Evolutionary conservation across 2,113 vertebrate genomes (phyloP), one percentile per base, ranked within the genome.

Genomic region (Odontophorus gujanensis): DNA sequence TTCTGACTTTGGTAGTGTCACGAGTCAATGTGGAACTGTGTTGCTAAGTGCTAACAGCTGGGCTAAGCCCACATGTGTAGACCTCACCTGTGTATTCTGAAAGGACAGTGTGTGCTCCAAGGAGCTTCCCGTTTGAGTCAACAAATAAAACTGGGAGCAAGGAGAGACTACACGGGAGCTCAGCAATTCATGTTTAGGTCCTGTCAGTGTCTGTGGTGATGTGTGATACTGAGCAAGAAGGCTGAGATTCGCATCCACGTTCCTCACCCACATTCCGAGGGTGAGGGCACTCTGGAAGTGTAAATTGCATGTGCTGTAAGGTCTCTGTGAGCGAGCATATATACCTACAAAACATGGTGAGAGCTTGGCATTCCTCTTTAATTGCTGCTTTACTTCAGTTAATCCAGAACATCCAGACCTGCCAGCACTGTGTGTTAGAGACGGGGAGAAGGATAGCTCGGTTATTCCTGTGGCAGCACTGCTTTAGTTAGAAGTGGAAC

Each of bases 21-120:
- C 72, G n/a, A 76, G 62, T 47, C 57, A 58, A 4, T 25, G 48
- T 43, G 14, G 50, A 81, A 15, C 66, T 24, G 18, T 38, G 38
- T 25, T 82, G 5, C 32, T 42, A 22, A 65, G 48, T 32, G 34
- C 59, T 65, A 67, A 62, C 17, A 69, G 15, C 71, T 74, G 47
- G 40, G n/a, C 63, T 48, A 30, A 87, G 58, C 48, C 55, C 18
- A 20, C 24, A 18, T 34, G 17, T 42, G n/a, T 53, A 89, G 71
- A 58, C 5, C 47, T 30, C 1, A 0, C 40, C 53, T 26, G 22
- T 53, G 43, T 42, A n/a, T 1, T 63, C 24, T 1, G 0, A 0
- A 71, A 67, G 38, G 47, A 53, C 17, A 45, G 25, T 63, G 15
- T 62, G 25, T 14, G 24, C 34, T 25, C 63, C 48, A 16, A 1